Conservation (phyloP, 2,797 vertebrate genomes). For the Steatocranus sp. region DNA sequence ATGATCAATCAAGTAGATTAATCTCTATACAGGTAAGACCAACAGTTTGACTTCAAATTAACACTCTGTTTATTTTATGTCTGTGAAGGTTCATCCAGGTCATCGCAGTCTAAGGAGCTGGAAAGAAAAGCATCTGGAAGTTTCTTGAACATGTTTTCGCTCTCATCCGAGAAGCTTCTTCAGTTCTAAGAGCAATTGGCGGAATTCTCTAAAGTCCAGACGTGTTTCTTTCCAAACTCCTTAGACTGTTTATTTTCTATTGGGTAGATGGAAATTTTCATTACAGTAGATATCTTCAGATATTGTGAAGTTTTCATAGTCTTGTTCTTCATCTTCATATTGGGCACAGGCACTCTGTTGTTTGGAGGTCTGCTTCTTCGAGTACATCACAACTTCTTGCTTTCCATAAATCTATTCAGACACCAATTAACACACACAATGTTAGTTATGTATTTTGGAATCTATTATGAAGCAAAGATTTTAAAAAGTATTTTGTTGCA, state of each 20-base stretch:
- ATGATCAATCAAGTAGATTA: not conserved
- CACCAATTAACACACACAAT: not conserved
- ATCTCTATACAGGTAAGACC: not conserved
- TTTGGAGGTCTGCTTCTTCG: not conserved
- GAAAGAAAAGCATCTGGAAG: not conserved
- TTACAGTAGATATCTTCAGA: not conserved
- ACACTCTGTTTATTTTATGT: not conserved
- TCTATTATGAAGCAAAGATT: not conserved
- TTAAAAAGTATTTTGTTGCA: not conserved
- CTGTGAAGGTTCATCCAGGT: not conserved
- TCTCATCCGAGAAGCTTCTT: accelerated
- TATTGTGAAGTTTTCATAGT: not conserved
- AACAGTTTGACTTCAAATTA: not conserved
- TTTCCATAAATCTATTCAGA: not conserved
- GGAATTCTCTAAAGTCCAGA: not conserved
- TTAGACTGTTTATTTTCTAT: not conserved
- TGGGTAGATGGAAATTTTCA: not conserved
- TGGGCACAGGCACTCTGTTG: not conserved
- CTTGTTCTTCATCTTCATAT: not conserved
- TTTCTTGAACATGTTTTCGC: not conserved
- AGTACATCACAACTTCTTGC: not conserved
- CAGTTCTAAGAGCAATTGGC: not conserved
- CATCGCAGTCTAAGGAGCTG: accelerated
- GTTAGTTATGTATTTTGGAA: not conserved
- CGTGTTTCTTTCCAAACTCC: accelerated